Percentiles rank a stretch among this genome's conserved stretches.
Evolutionary conservation across 2,888 invertebrate species (phyloP).

Genomic region (Rhamnusium bicolor): DNA sequence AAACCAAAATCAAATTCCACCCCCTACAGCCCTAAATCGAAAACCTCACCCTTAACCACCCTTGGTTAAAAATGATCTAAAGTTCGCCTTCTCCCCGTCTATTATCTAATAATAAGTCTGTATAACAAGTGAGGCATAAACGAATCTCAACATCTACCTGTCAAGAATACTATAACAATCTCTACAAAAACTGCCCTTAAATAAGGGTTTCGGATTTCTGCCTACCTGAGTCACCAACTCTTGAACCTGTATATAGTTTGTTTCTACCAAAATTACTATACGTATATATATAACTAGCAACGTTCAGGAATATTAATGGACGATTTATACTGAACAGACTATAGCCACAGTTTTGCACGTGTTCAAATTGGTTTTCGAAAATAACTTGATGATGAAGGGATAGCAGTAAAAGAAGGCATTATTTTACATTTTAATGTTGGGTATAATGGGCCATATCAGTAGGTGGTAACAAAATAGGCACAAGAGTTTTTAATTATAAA

Average conservation of each 20-base stretch:
- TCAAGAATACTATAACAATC: slow-evolving; percentile 63
- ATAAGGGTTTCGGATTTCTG: slow-evolving; percentile 63
- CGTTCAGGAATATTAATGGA: background rate
- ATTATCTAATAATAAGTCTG: slow-evolving; percentile 68
- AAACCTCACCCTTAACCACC: slow-evolving; percentile 60
- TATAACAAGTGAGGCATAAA: slow-evolving; percentile 68
- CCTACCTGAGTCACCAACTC: slow-evolving; percentile 51
- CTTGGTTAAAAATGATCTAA: slow-evolving; percentile 45
- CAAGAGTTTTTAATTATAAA: slow-evolving; percentile 55
- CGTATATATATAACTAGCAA: background rate
- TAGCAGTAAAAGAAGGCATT: slow-evolving; percentile 53
- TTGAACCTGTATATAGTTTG: slow-evolving; percentile 33
- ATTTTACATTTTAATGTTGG: slow-evolving; percentile 56
- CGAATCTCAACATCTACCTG: slow-evolving; percentile 64
- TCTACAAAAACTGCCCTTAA: slow-evolving; percentile 62
- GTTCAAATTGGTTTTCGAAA: slow-evolving; percentile 59
- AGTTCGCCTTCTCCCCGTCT: slow-evolving; percentile 59
- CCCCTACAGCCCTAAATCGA: slow-evolving; percentile 58
- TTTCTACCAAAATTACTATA: slow-evolving; percentile 7
- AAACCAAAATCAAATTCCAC: slow-evolving; percentile 54
- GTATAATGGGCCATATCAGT: slow-evolving; percentile 55
- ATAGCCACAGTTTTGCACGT: slow-evolving; percentile 56
- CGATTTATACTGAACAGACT: slow-evolving; percentile 15
- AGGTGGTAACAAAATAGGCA: slow-evolving; percentile 55
- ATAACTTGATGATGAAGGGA: slow-evolving; percentile 51